Evolutionary conservation across 1,140 invertebrate species (phyloP), one percentile per base, ranked within the genome.

Genomic region (Megalopta genalis): DNA sequence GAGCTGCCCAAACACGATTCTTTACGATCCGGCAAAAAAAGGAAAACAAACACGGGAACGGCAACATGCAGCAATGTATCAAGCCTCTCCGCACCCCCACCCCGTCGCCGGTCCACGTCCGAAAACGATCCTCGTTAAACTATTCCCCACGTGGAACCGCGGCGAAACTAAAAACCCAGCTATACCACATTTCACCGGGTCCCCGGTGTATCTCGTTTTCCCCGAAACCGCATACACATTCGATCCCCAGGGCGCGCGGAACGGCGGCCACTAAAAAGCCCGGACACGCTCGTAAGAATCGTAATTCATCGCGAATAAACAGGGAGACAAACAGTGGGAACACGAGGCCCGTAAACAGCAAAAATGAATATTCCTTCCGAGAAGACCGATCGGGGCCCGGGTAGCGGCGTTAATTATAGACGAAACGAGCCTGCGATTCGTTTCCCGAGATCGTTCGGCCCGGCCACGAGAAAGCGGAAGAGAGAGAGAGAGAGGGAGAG

Each of bases 311-410:
- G 46, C n/a, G 76, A 71, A 42, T 64, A 72, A 77, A 77, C 68
- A 25, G 37, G 49, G 69, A 57, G 60, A 62, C 68, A 52, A 57
- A 72, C 18, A 16, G 25, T 32, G 2, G 71, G 49, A n/a, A 42
- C 25, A 27, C 42, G 25, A 21, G 14, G 16, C 23, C 46, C 68
- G 71, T 78, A 78, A 78, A 78, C 76, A 52, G 76, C 10, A 27
- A 42, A 78, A 78, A 72, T 78, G 54, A 78, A 78, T 46, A 46
- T 78, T 78, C 60, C 76, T 78, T 78, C 76, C 46, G 68, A 78
- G 76, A 78, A 78, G 59, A 8, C 16, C 21, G 68, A 64, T 78
- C 68, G 23, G 60, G n/a, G 76, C 39, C 27, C 39, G 42, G 75
- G 46, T 42, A 72, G 57, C 68, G 59, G 76, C 14, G 76, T 72